Conservation (phyloP, 2,797 vertebrate genomes). For the Vespertilio murinus region DNA sequence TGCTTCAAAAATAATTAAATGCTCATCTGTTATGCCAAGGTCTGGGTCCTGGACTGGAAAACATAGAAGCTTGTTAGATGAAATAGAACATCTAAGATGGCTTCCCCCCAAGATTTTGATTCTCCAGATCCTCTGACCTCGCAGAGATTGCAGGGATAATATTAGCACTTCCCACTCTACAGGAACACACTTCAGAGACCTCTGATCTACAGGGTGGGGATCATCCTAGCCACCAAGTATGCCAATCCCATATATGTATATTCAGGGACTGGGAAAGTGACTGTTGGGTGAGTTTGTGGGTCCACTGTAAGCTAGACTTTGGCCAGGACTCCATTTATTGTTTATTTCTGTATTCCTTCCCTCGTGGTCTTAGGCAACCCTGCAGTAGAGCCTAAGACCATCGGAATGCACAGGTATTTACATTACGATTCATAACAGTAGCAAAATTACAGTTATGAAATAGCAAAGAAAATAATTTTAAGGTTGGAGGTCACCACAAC, state of each 20-base stretch:
- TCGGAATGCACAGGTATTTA: too few species aligned
- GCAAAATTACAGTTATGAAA: too few species aligned
- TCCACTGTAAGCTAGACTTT: not conserved
- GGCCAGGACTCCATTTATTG: not conserved
- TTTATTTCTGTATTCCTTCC: not conserved
- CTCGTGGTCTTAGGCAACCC: too few species aligned
- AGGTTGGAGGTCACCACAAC: too few species aligned
- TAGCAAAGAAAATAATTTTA: too few species aligned
- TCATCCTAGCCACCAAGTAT: not conserved
- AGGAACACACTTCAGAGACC: not conserved
- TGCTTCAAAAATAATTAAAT: not conserved
- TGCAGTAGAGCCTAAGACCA: too few species aligned
- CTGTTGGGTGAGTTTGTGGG: not conserved
- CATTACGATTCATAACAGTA: too few species aligned
- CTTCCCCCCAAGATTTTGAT: not conserved
- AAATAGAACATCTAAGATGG: not conserved
- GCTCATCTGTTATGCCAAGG: not conserved
- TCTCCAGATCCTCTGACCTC: not conserved
- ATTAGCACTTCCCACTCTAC: not conserved
- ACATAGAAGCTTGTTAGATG: not conserved
- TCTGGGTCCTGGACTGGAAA: constrained; percentile 7
- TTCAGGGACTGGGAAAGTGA: too few species aligned
- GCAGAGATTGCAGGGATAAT: not conserved
- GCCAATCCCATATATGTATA: not conserved
- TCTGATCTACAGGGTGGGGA: not conserved